phyloP scores from a whole-genome alignment of 2,888 invertebrate species.

The Pycnomerus fuliginosus region DNA sequence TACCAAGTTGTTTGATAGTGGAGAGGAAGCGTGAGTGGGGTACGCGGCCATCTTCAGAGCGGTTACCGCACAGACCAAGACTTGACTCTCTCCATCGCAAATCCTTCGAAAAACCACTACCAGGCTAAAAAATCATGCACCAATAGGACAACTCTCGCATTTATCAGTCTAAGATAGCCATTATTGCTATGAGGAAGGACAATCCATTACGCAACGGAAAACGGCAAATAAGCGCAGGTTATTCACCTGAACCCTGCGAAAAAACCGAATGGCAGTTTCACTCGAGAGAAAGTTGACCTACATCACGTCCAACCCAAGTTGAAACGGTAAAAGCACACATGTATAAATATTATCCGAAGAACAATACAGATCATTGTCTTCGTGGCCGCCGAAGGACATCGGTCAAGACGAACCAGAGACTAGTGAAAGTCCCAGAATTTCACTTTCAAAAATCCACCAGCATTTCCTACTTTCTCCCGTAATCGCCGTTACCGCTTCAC shows the following conservation, averaged over 20 bases:
- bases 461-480: constrained; percentile 46
- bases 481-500: constrained; percentile 12
- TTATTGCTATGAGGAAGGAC: constrained; percentile 44
- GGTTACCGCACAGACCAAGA: constrained; percentile 21
- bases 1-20: constrained; percentile 34
- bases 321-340: constrained; percentile 16
- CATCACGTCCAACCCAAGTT: constrained; percentile 44
- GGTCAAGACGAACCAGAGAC: constrained; percentile 4
- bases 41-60: constrained; percentile 38
- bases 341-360: constrained; percentile 8
- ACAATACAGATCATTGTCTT: too few relatives aligned
- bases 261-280: constrained; percentile 53
- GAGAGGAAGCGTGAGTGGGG: constrained; percentile 38
- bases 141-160: too few relatives aligned
- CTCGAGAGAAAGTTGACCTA: constrained; percentile 55
- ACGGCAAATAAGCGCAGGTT: constrained; percentile 49
- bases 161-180: constrained; percentile 5
- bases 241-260: constrained; percentile 51
- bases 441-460: constrained; percentile 44
- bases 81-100: constrained; percentile 26
- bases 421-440: constrained; percentile 38
- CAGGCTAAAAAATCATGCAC: too few relatives aligned
- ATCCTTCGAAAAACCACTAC: too few relatives aligned
- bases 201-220: constrained; percentile 48
- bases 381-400: constrained; percentile 11